Percentiles rank a stretch among this genome's conserved stretches.
phyloP scores from a whole-genome alignment of 2,888 invertebrate genomes.

The Acholoe squamosa region DNA sequence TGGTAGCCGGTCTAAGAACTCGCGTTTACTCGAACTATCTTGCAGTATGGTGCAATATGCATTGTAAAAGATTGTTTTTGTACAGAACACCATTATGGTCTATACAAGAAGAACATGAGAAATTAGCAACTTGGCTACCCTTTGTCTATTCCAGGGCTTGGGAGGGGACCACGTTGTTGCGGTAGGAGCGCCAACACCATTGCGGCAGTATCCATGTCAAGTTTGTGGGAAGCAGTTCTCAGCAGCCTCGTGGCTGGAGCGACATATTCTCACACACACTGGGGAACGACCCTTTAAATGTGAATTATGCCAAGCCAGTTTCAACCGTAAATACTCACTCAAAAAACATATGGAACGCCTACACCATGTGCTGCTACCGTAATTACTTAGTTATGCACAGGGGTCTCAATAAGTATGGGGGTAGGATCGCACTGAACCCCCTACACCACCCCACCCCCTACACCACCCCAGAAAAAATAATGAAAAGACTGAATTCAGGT shows the following conservation, averaged over 20 bases:
- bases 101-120: too few relatives aligned
- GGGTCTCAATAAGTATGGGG: too few relatives aligned
- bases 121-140: conserved; percentile 15
- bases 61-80: too few relatives aligned
- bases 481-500: too few relatives aligned
- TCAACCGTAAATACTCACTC: conserved; percentile 20
- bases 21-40: too few relatives aligned
- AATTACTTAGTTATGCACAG: too few relatives aligned
- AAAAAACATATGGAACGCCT: background rate
- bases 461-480: too few relatives aligned
- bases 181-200: background rate
- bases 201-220: background rate
- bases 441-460: background rate
- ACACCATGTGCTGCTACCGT: background rate
- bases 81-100: too few relatives aligned
- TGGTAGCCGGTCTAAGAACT: too few relatives aligned
- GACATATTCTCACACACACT: conserved; percentile 17
- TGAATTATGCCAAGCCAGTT: background rate
- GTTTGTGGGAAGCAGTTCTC: background rate
- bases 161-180: background rate
- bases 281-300: conserved; percentile 34
- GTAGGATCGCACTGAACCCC: background rate
- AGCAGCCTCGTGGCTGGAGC: background rate
- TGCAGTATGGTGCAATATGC: too few relatives aligned
- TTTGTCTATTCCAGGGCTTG: conserved; percentile 30